Conservation (phyloP, 2,113 vertebrate species). For the Mus spicilegus region DNA sequence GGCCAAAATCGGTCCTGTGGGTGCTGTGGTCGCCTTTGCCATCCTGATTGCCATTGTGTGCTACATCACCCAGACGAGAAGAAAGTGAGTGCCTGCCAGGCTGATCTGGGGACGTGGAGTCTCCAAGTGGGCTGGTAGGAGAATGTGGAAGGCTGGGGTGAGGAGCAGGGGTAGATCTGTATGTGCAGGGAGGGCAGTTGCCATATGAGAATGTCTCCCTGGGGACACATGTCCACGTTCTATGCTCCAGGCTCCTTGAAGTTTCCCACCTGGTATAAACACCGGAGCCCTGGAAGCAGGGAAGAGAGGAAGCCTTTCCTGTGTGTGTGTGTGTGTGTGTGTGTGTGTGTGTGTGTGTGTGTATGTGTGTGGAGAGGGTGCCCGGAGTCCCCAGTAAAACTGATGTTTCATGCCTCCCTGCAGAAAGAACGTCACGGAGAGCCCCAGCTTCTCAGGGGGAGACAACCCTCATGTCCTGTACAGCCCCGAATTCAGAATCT, state of each 20-base stretch:
- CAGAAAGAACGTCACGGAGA: slow-evolving; percentile 94
- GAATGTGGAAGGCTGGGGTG: neutral
- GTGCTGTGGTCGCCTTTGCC: slow-evolving; percentile 85
- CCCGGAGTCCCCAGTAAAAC: neutral
- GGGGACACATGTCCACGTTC: fast-evolving
- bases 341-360: too few relatives aligned
- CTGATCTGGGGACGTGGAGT: neutral
- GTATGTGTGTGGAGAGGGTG: neutral
- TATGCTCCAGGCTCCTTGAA: neutral
- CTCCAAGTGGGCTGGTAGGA: neutral
- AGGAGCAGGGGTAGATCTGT: neutral
- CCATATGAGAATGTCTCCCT: fast-evolving
- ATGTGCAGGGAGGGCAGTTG: fast-evolving
- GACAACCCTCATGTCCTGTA: slow-evolving; percentile 93
- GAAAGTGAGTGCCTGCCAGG: slow-evolving; percentile 79
- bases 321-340: too few relatives aligned
- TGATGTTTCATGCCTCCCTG: slow-evolving; percentile 63
- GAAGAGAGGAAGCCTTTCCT: neutral
- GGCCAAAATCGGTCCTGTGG: slow-evolving; percentile 86
- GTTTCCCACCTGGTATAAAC: neutral
- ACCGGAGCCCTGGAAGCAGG: neutral
- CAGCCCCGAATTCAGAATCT: slow-evolving; percentile 93
- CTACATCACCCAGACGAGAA: slow-evolving; percentile 85
- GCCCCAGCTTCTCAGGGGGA: slow-evolving; percentile 91
- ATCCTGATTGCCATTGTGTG: slow-evolving; percentile 85